Conservation (phyloP, 1,140 invertebrate genomes). For the Drosophila micromelanica region DNA sequence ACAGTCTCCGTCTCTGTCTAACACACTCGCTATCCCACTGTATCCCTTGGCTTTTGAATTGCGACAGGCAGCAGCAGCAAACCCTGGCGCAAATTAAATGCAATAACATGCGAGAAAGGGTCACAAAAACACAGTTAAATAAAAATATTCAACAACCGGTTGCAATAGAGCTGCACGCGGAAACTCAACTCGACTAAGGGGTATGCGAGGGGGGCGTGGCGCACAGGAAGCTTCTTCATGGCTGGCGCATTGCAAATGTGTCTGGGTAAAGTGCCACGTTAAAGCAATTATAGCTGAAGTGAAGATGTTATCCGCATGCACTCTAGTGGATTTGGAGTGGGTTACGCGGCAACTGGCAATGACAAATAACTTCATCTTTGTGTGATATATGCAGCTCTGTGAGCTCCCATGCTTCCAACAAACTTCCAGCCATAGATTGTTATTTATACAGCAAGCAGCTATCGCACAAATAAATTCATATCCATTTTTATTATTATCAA, state of each 20-base stretch:
- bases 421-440: neutral
- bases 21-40: neutral
- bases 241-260: constrained; percentile 37
- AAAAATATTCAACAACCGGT: constrained; percentile 48
- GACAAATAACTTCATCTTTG: constrained; percentile 64
- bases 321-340: constrained; percentile 30
- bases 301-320: constrained; percentile 70
- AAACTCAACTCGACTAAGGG: constrained; percentile 18
- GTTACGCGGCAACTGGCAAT: constrained; percentile 53
- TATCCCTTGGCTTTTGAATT: constrained; percentile 10
- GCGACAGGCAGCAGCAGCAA: constrained; percentile 22
- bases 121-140: constrained; percentile 47
- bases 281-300: constrained; percentile 76
- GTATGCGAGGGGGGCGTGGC: neutral
- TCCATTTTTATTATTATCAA: too few species aligned
- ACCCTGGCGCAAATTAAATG: constrained; percentile 75
- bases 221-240: constrained; percentile 8
- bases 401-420: neutral
- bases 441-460: too few species aligned
- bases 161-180: constrained; percentile 29
- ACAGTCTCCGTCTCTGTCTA: constrained; percentile 10
- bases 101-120: constrained; percentile 62
- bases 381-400: constrained; percentile 12
- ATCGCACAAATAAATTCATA: too few species aligned
- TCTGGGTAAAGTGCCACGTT: constrained; percentile 63